Base-by-base conservation (phyloP, 2,888 invertebrate species). In the Cerceris rybyensis region DNA sequence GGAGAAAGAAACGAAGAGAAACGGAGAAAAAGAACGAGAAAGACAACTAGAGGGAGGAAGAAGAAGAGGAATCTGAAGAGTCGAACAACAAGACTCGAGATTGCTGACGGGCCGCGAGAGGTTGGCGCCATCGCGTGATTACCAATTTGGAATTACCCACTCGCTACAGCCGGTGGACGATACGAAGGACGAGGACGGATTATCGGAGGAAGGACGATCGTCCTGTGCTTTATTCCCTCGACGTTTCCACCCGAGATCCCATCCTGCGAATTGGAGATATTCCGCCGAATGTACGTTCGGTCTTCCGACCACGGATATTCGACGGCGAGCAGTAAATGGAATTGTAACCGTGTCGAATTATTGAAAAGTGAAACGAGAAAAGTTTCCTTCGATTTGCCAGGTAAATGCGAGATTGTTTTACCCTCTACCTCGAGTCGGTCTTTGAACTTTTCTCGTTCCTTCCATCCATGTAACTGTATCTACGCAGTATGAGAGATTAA, bases 91-190 rank as follows among this genome's bases (percentile, higher is more conserved):
- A 92, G 90, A 91, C 88, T 79, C 86, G 88, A 91, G 91, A 92
- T 92, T 92, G 90, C 91, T 89, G 90, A 90, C 89, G 90, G 90
- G 82, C 89, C 87, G 89, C 90, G 88, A 89, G 89, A 90, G 91
- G 87, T 90, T 92, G 92, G 92, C 92, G 92, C 92, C 92, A 91
- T 92, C 91, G 92, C 91, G 90, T 91, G 91, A 92, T 92, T 92
- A 92, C 91, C 92, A 92, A 92, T 92, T 92, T 92, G 88, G 90
- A 92, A 92, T 92, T 92, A 90, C 89, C 88, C 77, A 61, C 85
- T 79, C 71, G 78, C 82, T 69, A 64, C 68, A 28, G 71, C 54
- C 60, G 69, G 49, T 82, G 85, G 85, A 87, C 83, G 87, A 86
- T 84, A 80, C 87, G 86, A 88, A 86, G 87, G 87, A 84, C 85